Evolutionary conservation across 2,797 vertebrate species (phyloP).

Genomic region (Dromococcyx pavoninus): DNA sequence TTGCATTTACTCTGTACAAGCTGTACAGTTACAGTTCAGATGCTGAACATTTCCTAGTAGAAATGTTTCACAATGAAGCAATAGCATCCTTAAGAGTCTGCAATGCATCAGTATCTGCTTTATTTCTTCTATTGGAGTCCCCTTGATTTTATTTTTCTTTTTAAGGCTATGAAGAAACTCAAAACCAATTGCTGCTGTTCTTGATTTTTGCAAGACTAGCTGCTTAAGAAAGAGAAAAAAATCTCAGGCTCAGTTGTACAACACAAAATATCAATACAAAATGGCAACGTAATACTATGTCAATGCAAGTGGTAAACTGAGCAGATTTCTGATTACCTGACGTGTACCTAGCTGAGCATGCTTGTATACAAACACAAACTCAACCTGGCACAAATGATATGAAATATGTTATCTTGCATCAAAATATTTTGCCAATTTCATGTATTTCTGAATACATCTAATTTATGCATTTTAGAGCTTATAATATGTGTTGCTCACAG

Average conservation of each 20-base stretch:
- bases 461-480: background rate
- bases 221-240: background rate
- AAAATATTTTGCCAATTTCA: background rate
- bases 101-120: background rate
- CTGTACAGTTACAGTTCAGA: background rate
- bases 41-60: background rate
- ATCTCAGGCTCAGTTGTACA: background rate
- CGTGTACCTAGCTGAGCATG: background rate
- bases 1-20: background rate
- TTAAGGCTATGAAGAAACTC: background rate
- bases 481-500: background rate
- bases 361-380: background rate
- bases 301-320: background rate
- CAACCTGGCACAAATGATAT: background rate
- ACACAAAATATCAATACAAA: background rate
- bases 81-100: background rate
- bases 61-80: constrained; percentile 1
- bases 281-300: background rate
- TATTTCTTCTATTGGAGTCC: background rate
- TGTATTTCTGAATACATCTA: background rate
- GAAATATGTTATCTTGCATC: background rate
- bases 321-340: background rate
- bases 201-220: background rate
- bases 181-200: background rate
- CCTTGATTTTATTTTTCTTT: background rate